Evolutionary conservation across 2,113 vertebrate species (phyloP), one percentile per base, ranked within the genome.

Genomic region (Elgaria multicarinata): DNA sequence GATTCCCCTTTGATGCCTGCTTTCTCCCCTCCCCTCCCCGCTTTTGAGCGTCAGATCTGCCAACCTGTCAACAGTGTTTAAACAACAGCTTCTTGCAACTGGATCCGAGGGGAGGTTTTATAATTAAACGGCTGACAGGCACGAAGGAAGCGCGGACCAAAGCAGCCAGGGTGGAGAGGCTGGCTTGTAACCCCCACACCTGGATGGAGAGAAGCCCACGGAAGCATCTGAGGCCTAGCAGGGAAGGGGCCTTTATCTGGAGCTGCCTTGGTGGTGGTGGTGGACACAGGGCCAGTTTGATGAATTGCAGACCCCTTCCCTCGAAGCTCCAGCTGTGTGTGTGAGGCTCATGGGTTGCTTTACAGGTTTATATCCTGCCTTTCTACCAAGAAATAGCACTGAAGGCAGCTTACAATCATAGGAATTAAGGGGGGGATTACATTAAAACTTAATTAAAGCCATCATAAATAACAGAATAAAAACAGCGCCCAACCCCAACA

Each of bases 61-160:
- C 83, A 85, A 74, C 46, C 83, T 74, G 67, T 72, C 83, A 85
- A 55, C 33, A 53, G 67, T 55, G 83, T 74, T 85, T 85, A 85
- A 72, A 85, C 67, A 85, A 85, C 83, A 74, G 67, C 69, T 69
- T 85, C 46, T 10, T 33, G 46, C 83, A 74, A 55, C 67, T n/a
- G 66, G 22, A 85, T 85, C 83, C 69, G 8, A 85, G 83, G 46
- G 69, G 46, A 85, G 67, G 83, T n/a, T 82, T 78, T 85, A 72
- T 85, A 85, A 85, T 85, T 85, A 85, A 85, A 72, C 22, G 18
- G 67, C 69, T 55, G 83, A 74, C 67, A 74, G 83, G 83, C 66
- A 36, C 16, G 33, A n/a, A 44, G 50, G 82, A n/a, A 39, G 42
- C 31, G 26, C 18, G 31, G 16, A 28, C 28, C 3, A 33, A 84